These are phyloP conservation scores for Sciaenops ocellatus DNA, from an alignment of 2,797 vertebrate species.

Conservation along the genomic window DNA sequence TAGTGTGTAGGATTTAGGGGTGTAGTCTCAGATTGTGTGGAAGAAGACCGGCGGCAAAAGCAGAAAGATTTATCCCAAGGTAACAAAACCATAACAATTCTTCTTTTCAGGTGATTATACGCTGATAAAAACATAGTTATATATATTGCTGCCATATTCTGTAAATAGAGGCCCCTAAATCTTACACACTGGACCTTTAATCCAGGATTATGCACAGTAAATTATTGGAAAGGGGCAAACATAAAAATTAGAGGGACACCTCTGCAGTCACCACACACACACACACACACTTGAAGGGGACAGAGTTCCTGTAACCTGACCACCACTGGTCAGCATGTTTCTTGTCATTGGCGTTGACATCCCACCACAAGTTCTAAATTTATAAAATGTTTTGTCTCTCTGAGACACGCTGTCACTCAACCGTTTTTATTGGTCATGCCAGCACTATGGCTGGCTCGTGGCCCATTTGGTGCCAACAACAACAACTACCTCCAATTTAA, in stretches of 20 bases:
- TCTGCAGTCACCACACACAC: no score
- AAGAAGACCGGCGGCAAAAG: no score
- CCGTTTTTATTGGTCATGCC: background rate
- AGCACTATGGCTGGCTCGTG: background rate
- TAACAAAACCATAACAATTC: no score
- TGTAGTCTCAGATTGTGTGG: no score
- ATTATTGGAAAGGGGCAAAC: background rate
- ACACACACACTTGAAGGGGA: background rate
- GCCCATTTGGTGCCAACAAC: background rate
- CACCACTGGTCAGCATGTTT: constrained; percentile 2
- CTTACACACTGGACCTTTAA: no score
- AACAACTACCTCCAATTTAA: constrained; percentile 17
- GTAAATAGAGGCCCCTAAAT: no score
- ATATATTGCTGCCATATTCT: no score
- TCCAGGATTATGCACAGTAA: background rate
- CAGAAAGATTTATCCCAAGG: no score
- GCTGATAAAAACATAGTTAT: no score
- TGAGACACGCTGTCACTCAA: background rate
- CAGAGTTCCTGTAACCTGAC: background rate
- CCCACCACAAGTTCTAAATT: background rate
- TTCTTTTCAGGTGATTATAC: no score
- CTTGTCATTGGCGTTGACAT: background rate
- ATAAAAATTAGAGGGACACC: background rate
- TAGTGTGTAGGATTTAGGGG: no score
- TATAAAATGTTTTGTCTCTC: background rate